Evolutionary conservation across 2,888 invertebrate species (phyloP), one percentile per base, ranked within the genome.

Genomic region (Drosophila anceps): DNA sequence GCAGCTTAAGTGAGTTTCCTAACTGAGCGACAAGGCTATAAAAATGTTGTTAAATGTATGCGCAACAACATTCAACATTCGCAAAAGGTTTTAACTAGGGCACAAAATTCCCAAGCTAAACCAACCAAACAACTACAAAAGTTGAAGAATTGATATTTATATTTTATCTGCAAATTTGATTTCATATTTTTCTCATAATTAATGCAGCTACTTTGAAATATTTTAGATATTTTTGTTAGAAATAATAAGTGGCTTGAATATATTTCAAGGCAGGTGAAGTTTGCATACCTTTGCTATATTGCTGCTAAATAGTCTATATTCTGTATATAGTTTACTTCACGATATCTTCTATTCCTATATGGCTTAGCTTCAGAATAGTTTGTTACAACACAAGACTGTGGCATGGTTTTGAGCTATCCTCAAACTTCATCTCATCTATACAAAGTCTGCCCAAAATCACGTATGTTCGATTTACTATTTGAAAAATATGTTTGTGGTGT

Each of bases 1-100:
- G 8, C 20, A 10, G 41, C 46, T 58, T 44, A 44, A 29, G 27
- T 15, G 27, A n/a, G 15, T 27, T 41, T 46, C 43, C 39, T 35
- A 37, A 39, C 51, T 50, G 51, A 53, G 68, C 18, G 68, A 2
- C 51, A 20, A 1, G 20, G 8, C 27, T 24, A 69, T 54, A 72
- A 59, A 66, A 73, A 50, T 55, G 46, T 4, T 20, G 20, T 7
- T 35, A 54, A 50, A 50, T 50, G 7, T 50, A 43, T 35, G 31
- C 0, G 24, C 15, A 35, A 15, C 13, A 35, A 15, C 33, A 51
- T 15, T 51, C 13, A 35, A 15, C 33, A 51, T 15, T 51, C 13
- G 20, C 33, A 51, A 20, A 20, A 33, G 33, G 15, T 33, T 18
- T 18, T 0, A 18, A 6, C 10, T 18, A 2, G 6, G 6, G 6